phyloP scores from a whole-genome alignment of 92 coral and sea anemone species.

The Palythoa caribaeorum region DNA sequence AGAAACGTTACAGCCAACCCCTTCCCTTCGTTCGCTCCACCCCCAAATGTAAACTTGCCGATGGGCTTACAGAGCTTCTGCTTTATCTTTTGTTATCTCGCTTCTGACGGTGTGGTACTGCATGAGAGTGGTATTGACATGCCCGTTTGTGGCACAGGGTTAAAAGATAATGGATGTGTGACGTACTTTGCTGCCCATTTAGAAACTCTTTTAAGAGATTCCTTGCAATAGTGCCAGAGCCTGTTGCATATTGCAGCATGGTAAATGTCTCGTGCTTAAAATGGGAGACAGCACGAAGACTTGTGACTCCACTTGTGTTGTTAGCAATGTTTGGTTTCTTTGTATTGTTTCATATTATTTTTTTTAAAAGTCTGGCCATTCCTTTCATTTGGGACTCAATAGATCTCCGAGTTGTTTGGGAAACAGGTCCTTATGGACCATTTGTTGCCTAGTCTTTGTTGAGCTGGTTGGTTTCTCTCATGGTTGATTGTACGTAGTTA shows the following conservation, averaged over 20 bases:
- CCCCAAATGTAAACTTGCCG: too few relatives aligned
- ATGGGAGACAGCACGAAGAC: background rate
- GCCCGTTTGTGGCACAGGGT: background rate
- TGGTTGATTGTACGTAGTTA: conserved; percentile 26
- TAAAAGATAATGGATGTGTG: too few relatives aligned
- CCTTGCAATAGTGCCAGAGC: background rate
- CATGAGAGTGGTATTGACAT: conserved; percentile 1
- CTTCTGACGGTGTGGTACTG: conserved; percentile 36
- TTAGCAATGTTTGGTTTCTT: background rate
- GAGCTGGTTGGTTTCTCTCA: background rate
- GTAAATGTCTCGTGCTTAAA: conserved; percentile 16
- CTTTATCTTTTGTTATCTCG: conserved; percentile 55
- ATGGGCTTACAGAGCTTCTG: conserved; percentile 29
- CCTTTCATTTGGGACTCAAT: background rate
- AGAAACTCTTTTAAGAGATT: background rate
- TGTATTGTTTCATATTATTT: background rate
- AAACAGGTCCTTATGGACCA: background rate
- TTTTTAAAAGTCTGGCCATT: background rate
- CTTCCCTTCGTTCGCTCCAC: too few relatives aligned
- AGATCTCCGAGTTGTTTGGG: background rate
- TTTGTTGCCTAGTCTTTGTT: background rate
- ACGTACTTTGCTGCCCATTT: background rate
- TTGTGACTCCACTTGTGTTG: background rate
- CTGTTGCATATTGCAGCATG: background rate
- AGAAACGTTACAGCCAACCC: too few relatives aligned